Percentiles rank a stretch among this genome's conserved stretches.
Conservation (phyloP, 2,797 vertebrate genomes). For the Paramormyrops hopkinsi region DNA sequence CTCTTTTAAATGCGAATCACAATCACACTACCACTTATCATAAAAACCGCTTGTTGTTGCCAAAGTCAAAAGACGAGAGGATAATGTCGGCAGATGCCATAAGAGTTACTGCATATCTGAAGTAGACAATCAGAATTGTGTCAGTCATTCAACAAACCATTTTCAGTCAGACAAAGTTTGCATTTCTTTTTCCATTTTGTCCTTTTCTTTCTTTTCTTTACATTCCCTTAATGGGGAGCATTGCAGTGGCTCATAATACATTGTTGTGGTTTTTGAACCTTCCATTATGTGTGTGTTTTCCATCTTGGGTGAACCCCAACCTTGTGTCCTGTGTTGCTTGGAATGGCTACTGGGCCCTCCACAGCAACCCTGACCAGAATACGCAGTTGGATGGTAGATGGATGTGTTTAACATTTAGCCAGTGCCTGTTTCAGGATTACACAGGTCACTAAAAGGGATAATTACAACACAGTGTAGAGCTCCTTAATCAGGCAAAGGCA, state of each 20-base stretch:
- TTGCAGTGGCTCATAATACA: background rate
- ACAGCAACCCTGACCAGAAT: background rate
- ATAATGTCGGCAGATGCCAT: background rate
- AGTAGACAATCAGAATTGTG: background rate
- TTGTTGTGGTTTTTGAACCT: background rate
- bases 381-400: background rate
- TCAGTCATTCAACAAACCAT: background rate
- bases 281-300: background rate
- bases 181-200: background rate
- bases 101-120: background rate
- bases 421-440: background rate
- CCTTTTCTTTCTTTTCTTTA: background rate
- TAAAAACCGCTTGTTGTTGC: background rate
- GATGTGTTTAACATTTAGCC: background rate
- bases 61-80: background rate
- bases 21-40: background rate
- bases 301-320: background rate
- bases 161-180: background rate
- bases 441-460: constrained; percentile 3
- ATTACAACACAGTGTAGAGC: background rate
- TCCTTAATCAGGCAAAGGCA: background rate
- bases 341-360: background rate
- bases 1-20: background rate
- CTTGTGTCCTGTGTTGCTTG: background rate
- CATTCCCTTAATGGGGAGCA: background rate